Evolutionary conservation across 1,140 invertebrate genomes (phyloP).

Genomic region (Lepidostoma basale): DNA sequence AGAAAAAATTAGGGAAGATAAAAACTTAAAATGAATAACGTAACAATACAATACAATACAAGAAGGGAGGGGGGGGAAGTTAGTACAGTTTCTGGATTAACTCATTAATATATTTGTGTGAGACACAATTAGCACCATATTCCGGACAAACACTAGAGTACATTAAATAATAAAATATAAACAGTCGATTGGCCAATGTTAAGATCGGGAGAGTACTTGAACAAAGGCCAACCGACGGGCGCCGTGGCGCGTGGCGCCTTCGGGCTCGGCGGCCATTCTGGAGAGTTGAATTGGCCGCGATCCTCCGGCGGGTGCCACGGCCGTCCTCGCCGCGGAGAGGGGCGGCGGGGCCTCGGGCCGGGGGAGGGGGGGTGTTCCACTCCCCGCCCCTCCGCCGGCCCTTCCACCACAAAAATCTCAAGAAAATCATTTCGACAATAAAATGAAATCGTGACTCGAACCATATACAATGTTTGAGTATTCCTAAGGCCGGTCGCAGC

Average conservation of each 20-base stretch:
- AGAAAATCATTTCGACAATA: background rate
- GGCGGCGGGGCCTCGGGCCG: background rate
- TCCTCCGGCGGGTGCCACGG: background rate
- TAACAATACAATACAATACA: slow-evolving; percentile 2
- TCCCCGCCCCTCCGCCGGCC: slow-evolving; percentile 10
- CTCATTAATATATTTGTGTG: slow-evolving; percentile 33
- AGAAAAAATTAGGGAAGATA: background rate
- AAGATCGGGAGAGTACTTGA: slow-evolving; percentile 29
- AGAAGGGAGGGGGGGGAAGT: slow-evolving; percentile 21
- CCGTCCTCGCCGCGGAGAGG: slow-evolving; percentile 27
- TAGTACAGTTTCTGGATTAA: slow-evolving; percentile 35
- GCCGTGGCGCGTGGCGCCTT: background rate
- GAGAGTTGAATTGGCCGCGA: slow-evolving; percentile 2
- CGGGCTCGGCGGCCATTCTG: background rate
- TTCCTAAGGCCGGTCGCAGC: background rate
- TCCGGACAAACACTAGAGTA: slow-evolving; percentile 38
- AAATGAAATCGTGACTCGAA: slow-evolving; percentile 6
- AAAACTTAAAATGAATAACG: slow-evolving; percentile 10
- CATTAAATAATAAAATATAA: slow-evolving; percentile 13
- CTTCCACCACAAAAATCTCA: slow-evolving; percentile 13
- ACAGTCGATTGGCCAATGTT: slow-evolving; percentile 17
- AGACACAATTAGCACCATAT: slow-evolving; percentile 46
- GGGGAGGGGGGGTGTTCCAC: slow-evolving; percentile 41
- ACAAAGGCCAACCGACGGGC: background rate
- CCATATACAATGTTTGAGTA: slow-evolving; percentile 6